phyloP scores from a whole-genome alignment of 2,113 vertebrate species.

The Spermophilus dauricus region DNA sequence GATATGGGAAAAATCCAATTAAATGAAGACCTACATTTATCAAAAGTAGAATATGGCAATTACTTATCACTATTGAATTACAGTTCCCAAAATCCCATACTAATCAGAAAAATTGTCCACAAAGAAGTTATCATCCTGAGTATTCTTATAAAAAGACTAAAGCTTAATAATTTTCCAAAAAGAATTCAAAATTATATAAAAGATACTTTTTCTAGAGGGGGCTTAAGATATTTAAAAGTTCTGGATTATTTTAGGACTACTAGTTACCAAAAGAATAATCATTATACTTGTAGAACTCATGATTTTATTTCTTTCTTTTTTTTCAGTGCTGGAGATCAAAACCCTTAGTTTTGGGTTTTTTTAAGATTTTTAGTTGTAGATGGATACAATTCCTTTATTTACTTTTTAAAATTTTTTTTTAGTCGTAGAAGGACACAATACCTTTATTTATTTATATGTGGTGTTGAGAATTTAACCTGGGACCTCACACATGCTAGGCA shows the following conservation, averaged over 20 bases:
- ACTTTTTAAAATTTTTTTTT: no score
- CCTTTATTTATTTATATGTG: no score
- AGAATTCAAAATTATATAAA: neutral
- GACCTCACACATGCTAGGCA: no score
- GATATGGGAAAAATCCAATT: neutral
- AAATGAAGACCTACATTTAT: neutral
- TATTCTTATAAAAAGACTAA: neutral
- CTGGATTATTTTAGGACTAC: neutral
- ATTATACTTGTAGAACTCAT: neutral
- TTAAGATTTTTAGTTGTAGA: no score
- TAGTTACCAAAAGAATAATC: neutral
- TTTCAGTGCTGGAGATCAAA: no score
- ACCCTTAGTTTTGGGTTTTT: no score
- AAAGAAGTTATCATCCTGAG: neutral
- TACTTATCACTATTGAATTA: neutral
- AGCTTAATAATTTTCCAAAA: neutral
- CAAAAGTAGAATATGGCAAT: neutral
- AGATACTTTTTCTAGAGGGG: neutral
- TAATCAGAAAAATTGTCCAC: neutral
- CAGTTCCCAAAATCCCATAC: neutral
- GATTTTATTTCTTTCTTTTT: neutral
- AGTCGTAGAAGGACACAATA: no score
- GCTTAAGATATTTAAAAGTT: conserved; percentile 8
- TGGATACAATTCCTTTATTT: no score
- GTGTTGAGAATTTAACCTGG: no score